phyloP scores from a whole-genome alignment of 2,113 vertebrate genomes.

The Alexandromys fortis region DNA sequence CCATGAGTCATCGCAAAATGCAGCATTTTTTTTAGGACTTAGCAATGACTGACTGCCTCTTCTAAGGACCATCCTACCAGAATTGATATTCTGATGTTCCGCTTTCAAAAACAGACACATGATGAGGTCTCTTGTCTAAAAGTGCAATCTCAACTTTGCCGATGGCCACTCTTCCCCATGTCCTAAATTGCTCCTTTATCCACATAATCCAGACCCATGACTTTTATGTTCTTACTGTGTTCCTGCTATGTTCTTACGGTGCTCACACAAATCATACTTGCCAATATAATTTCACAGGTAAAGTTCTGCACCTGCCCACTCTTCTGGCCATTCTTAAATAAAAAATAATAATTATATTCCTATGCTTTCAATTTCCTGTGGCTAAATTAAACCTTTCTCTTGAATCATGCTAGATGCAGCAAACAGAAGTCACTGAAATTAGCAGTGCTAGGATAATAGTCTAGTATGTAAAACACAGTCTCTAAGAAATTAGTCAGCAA shows the following conservation, averaged over 20 bases:
- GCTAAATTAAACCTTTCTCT: conserved; percentile 38
- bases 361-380: background rate
- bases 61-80: background rate
- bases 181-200: background rate
- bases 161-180: background rate
- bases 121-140: background rate
- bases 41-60: background rate
- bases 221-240: background rate
- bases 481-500: conserved; percentile 7
- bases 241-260: conserved; percentile 18
- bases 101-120: background rate
- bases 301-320: background rate
- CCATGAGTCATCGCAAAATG: background rate
- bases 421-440: conserved; percentile 39
- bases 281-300: conserved; percentile 42
- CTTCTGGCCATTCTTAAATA: background rate
- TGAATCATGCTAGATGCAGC: background rate
- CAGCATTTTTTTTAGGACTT: background rate
- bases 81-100: background rate
- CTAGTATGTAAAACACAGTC: conserved; percentile 20
- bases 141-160: background rate
- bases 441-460: conserved; percentile 2
- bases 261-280: conserved; percentile 40
- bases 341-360: background rate
- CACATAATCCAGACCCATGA: background rate